phyloP scores from a whole-genome alignment of 2,797 vertebrate species.

The Rhabdophis nuchalis region DNA sequence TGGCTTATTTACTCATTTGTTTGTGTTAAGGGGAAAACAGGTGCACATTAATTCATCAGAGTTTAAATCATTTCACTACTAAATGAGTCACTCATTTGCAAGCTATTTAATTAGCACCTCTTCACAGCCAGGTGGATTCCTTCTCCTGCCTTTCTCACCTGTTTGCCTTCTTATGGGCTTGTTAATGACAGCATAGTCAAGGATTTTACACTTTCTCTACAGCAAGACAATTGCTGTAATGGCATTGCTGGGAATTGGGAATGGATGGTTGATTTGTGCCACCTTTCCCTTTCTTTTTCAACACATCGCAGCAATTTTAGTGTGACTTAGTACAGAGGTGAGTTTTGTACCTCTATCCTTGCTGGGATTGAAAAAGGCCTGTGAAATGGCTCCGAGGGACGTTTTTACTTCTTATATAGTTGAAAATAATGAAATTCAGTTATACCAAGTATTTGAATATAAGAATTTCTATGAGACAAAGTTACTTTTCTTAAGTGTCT shows the following conservation, averaged over 20 bases:
- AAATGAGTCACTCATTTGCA: conserved; percentile 68
- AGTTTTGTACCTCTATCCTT: neutral
- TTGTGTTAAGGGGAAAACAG: conserved; percentile 63
- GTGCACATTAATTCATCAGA: conserved; percentile 69
- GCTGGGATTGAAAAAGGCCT: neutral
- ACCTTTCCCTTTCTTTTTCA: neutral
- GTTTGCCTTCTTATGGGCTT: conserved; percentile 59
- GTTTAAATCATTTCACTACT: conserved; percentile 69
- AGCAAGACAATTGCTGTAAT: neutral
- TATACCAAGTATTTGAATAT: neutral
- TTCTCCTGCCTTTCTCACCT: conserved; percentile 65
- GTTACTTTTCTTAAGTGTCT: neutral
- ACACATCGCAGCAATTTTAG: neutral
- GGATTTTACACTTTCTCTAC: conserved; percentile 45
- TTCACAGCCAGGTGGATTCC: conserved; percentile 65
- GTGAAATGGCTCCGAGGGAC: neutral
- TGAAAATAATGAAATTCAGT: neutral
- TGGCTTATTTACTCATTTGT: conserved; percentile 62
- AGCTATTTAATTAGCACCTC: conserved; percentile 68
- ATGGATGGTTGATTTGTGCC: neutral
- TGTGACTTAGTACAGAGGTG: neutral
- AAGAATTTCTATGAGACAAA: neutral
- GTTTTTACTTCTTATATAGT: neutral
- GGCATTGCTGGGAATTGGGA: neutral
- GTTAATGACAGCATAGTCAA: conserved; percentile 52